Base-by-base conservation (phyloP, 1,140 invertebrate species). In the Portunus trituberculatus region DNA sequence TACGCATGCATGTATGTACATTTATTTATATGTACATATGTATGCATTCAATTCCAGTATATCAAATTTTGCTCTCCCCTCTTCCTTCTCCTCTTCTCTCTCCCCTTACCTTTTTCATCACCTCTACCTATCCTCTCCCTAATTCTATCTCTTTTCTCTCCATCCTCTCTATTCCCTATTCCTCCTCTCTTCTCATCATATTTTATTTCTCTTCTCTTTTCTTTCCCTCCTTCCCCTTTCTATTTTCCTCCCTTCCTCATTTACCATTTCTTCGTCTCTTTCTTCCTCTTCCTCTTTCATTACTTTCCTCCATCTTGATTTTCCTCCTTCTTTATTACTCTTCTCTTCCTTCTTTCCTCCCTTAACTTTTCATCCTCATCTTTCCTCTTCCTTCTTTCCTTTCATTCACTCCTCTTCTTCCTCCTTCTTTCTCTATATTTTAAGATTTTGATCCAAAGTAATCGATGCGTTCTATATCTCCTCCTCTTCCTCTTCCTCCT, bases 21-120 rank as follows among this genome's bases (percentile, higher is more conserved):
- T 48, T 16, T 46, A 91, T 91, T 52, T 59, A 91, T 67, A 91
- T 59, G 52, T 91, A 91, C 20, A 91, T 59, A 91, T 91, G 52
- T 59, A 91, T 91, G 52, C 4, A 91, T 67, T 59, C 45, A 59
- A 32, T 10, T 16, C 25, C 90, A 29, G 28, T n/a, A 76, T 76
- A 25, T 87, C 84, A 31, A 12, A 67, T 32, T 59, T 67, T n/a
- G 12, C 20, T n/a, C 46, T 16, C 29, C 59, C 46, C 6, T 91
- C 90, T 52, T 29, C 59, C 48, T 48, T 59, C 52, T 6, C 14
- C n/a, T 48, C n/a, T 32, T 31, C 52, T 10, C 46, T 7, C 4
- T 32, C 52, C 52, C 14, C 14, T 14, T 25, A 25, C 46, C 89
- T 29, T 48, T 46, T 28, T 52, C 46, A 25, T 28, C 89, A 1